Evolutionary conservation across 2,888 invertebrate genomes (phyloP), one percentile per base, ranked within the genome.

Genomic region (Operophtera brumata): DNA sequence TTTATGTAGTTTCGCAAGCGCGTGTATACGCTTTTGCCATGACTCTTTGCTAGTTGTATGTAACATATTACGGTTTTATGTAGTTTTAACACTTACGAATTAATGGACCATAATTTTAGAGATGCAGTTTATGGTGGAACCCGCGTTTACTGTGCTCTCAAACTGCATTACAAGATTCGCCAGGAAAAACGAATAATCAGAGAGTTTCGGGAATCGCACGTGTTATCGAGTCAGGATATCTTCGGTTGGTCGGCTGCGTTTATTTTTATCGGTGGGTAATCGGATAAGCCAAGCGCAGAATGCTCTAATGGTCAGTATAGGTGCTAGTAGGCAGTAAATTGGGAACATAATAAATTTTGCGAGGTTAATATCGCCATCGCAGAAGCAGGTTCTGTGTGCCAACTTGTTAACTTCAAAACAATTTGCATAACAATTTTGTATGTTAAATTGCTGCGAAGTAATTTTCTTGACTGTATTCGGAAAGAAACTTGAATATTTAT

Each of bases 271-370:
- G 62, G 42, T 45, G 47, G 41, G 52, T 62, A 61, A 67, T 66
- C 65, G 46, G 55, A 55, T 55, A 49, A 54, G 34, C 36, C 45
- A 50, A 56, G 41, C 51, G 45, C 25, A 42, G 66, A 70, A 59
- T 54, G 64, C 61, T 66, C 68, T 69, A 73, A 71, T 66, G 67
- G 65, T 14, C 41, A 35, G 36, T 41, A 43, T 63, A 61, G 67
- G 62, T 59, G 58, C 56, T 55, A 48, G 57, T 56, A 56, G 58
- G 65, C 66, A 57, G 67, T 71, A 77, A 79, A 77, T 76, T 75
- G 73, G 69, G 70, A 69, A 67, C 70, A 72, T 74, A 60, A 73
- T 80, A 81, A 76, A 80, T 80, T 75, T 71, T 75, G 71, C 65
- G 73, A 20, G 71, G 70, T 72, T 65, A 74, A 75, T 71, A 70